A percentile compares a stretch with the other conserved stretches of the same genome.
Conservation (phyloP, 2,113 vertebrate species). For the Plecotus auritus region DNA sequence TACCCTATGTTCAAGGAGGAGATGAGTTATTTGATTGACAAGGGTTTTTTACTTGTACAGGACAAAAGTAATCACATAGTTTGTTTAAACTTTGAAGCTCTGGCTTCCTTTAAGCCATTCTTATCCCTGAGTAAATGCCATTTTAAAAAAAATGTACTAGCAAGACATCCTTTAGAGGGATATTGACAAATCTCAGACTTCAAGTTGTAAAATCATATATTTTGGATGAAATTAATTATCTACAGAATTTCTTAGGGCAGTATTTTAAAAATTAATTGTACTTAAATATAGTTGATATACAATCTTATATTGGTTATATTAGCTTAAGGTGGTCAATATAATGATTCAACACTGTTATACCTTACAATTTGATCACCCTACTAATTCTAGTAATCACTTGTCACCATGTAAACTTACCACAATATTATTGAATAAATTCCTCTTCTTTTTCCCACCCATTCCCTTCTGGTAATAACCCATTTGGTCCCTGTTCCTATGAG, state of each 20-base stretch:
- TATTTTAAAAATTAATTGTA: not conserved
- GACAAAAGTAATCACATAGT: not conserved
- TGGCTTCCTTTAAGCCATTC: slow-evolving; percentile 30
- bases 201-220: not conserved
- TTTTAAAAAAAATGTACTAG: not conserved
- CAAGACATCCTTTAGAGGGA: not conserved
- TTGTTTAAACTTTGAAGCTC: slow-evolving; percentile 7
- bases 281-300: not conserved
- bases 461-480: not conserved
- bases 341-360: not conserved
- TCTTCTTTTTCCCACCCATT: not conserved
- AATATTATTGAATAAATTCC: not conserved
- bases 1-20: not conserved
- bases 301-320: not conserved
- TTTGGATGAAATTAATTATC: slow-evolving; percentile 2
- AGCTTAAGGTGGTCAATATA: not conserved
- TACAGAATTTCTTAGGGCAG: not conserved
- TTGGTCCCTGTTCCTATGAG: not conserved
- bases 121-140: slow-evolving; percentile 23
- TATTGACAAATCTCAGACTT: slow-evolving; percentile 18
- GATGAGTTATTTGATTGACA: not conserved
- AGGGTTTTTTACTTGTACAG: not conserved
- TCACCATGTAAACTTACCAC: not conserved
- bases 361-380: not conserved
- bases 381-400: not conserved